Conservation (phyloP, 2,113 vertebrate genomes). For the Oophaga pumilio region DNA sequence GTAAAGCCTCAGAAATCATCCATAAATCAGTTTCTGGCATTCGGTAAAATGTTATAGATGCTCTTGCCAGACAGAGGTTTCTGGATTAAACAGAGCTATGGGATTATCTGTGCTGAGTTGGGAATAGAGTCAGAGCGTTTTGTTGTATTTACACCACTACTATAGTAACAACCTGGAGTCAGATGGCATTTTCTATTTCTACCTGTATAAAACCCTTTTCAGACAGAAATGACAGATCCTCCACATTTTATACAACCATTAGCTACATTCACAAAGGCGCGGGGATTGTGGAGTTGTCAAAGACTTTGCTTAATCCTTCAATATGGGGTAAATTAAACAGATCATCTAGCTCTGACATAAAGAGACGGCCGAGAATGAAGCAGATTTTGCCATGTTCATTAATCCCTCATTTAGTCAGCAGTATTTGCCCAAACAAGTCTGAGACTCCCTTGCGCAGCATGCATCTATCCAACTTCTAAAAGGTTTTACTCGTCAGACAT, state of each 20-base stretch:
- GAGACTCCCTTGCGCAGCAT: not conserved
- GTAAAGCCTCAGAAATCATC: not conserved
- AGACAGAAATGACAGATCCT: not conserved
- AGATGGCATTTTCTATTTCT: not conserved
- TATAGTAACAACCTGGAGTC: not conserved
- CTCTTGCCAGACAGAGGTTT: not conserved
- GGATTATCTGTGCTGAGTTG: not conserved
- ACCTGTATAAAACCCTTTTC: not conserved
- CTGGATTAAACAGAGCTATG: not conserved
- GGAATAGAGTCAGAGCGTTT: not conserved
- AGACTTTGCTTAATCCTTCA: not conserved
- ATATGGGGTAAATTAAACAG: not conserved
- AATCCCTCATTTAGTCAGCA: slow-evolving; percentile 1
- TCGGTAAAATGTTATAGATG: not conserved
- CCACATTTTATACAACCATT: not conserved
- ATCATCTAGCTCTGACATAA: not conserved
- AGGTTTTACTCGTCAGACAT: not conserved
- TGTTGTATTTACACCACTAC: not conserved
- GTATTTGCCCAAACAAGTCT: slow-evolving; percentile 20
- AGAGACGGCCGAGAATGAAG: not conserved
- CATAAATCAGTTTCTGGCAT: not conserved
- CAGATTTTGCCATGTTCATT: not conserved
- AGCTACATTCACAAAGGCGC: not conserved
- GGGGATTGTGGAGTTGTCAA: not conserved
- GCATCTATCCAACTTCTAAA: not conserved